Evolutionary conservation across 2,113 vertebrate genomes (phyloP).

Genomic region (Chitala chitala): DNA sequence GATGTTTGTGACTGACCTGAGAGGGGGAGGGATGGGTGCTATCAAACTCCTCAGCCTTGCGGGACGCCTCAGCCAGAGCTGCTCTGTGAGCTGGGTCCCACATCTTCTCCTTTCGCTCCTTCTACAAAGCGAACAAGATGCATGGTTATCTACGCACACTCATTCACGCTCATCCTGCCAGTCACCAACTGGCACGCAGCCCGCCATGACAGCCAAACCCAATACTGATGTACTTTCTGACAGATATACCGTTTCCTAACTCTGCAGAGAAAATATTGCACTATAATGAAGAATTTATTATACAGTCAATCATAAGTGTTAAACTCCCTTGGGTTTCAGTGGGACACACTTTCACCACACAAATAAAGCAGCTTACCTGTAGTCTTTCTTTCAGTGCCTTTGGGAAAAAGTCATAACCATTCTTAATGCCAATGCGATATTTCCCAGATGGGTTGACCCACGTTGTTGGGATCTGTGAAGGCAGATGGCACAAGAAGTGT

Average conservation of each 20-base stretch:
- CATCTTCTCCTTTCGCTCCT: constrained; percentile 93
- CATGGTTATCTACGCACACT: background rate
- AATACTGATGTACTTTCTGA: too few species aligned
- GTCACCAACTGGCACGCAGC: background rate
- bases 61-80: constrained; percentile 82
- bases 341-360: background rate
- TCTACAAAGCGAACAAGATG: constrained; percentile 57
- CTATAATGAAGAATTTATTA: too few species aligned
- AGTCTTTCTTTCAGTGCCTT: constrained; percentile 95
- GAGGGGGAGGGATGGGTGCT: constrained; percentile 71
- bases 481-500: constrained; percentile 7
- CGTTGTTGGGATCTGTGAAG: constrained; percentile 71
- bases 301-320: background rate
- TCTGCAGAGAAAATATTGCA: too few species aligned
- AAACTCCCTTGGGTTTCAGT: too few species aligned
- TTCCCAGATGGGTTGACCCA: constrained; percentile 92
- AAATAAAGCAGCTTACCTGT: constrained; percentile 67
- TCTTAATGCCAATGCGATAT: constrained; percentile 94
- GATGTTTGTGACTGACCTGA: constrained; percentile 61
- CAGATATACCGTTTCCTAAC: too few species aligned
- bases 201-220: background rate
- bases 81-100: constrained; percentile 91
- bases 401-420: constrained; percentile 94
- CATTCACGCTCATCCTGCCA: background rate
- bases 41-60: constrained; percentile 87